Conservation (phyloP, 2,797 vertebrate species). For the Sebastes vulpes region DNA sequence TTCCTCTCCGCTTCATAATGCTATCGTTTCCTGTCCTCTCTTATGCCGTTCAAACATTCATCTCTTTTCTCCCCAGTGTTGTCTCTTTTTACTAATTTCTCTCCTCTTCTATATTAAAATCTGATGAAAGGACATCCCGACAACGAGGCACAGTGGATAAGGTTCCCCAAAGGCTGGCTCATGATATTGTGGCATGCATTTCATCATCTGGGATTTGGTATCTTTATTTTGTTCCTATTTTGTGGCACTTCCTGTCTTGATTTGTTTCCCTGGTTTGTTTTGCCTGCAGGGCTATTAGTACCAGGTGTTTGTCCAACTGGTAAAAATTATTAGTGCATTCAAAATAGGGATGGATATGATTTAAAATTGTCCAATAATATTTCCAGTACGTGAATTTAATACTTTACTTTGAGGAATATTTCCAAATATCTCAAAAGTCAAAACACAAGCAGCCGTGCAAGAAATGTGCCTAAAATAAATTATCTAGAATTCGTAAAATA, state of each 20-base stretch:
- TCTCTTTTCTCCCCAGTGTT: not conserved
- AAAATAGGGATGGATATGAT: not conserved
- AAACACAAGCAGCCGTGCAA: not conserved
- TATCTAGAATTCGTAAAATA: not conserved
- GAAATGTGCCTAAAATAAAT: not conserved
- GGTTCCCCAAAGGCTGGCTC: not conserved
- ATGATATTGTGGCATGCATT: not conserved
- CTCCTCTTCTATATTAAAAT: not conserved
- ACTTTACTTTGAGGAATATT: too few species aligned
- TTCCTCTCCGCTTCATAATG: not conserved
- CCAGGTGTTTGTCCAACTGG: not conserved
- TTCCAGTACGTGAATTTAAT: not conserved
- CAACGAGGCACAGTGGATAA: not conserved
- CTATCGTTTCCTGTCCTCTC: not conserved
- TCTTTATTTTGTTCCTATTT: not conserved
- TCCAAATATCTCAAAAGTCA: not conserved
- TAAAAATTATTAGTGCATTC: not conserved
- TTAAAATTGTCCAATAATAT: not conserved
- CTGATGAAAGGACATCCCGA: not conserved
- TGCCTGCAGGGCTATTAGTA: not conserved
- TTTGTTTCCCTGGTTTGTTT: constrained; percentile 1
- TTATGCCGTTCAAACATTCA: not conserved
- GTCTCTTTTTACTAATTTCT: not conserved
- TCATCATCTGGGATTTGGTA: not conserved
- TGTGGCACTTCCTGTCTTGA: constrained; percentile 1